phyloP scores from a whole-genome alignment of 2,113 vertebrate species.

The Xerus inauris region DNA sequence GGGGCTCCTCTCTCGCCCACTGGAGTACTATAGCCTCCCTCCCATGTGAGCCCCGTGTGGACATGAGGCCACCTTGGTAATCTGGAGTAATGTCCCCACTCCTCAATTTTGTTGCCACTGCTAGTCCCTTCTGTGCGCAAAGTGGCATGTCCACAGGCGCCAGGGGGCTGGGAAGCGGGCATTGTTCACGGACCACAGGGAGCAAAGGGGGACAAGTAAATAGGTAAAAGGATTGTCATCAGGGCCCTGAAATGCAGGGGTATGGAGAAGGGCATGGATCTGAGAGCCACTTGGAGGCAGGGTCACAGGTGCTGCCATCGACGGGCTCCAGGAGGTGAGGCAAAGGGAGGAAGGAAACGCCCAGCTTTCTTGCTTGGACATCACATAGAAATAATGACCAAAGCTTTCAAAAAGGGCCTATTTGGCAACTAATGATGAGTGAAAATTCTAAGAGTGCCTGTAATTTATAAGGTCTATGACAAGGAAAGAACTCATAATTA shows the following conservation, averaged over 20 bases:
- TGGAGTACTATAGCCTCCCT: too few relatives aligned
- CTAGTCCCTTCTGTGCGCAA: background rate
- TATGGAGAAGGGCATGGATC: background rate
- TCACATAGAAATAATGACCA: background rate
- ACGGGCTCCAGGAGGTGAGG: background rate
- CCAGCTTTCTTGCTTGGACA: background rate
- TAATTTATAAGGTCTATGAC: constrained; percentile 78
- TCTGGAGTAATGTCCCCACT: background rate
- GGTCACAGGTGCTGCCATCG: accelerated
- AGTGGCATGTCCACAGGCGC: accelerated
- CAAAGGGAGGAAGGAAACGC: background rate
- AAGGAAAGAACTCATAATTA: constrained; percentile 78
- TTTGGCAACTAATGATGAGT: constrained; percentile 4
- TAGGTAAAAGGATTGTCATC: too few relatives aligned
- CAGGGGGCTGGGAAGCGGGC: background rate
- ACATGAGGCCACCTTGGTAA: background rate
- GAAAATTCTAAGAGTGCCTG: constrained; percentile 77
- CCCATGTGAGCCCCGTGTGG: background rate
- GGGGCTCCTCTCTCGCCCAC: accelerated
- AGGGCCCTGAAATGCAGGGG: accelerated
- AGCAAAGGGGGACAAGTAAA: background rate
- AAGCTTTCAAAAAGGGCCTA: background rate
- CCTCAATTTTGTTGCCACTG: background rate
- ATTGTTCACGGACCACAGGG: background rate
- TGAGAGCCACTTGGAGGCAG: background rate